Base-by-base conservation (phyloP, 2,888 invertebrate genomes). In the Morpho deidamia region DNA sequence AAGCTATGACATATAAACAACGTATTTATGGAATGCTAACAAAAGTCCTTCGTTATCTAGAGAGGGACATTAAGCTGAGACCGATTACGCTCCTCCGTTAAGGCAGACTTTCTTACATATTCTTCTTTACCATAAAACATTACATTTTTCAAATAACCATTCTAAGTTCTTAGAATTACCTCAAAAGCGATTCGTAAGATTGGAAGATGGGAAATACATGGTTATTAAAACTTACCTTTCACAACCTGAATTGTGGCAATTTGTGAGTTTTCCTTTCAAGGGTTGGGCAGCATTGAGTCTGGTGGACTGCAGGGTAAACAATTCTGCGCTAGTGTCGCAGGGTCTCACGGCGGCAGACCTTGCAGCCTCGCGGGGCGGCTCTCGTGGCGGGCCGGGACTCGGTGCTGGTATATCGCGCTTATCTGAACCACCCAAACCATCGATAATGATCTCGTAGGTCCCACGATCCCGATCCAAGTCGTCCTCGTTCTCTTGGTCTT, bases 311-410 rank as follows among this genome's bases (percentile, higher is more conserved):
- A 96, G 80, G 56, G 95, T 93, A 80, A 96, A 97, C 35, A 97
- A 92, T 76, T 97, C 96, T 0, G 96, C 95, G 76, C 95, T 95
- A 65, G 96, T 94, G 79, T 97, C 97, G 74, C 97, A 97, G 0
- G 95, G 94, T 35, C 96, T 89, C 33, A 95, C 93, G 34, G 93
- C 92, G 41, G 92, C 84, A 1, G 89, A 83, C 46, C 86, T 78
- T 55, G 90, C 91, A 7, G 91, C 90, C 41, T 91, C 91, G 53
- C 92, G 87, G 0, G 91, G 90, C 7, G 90, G 81, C 59, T 87
- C 84, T 63, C 76, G 75, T 46, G 75, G 69, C 35, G 65, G 70
- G 46, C 67, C 65, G 33, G 56, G 90, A 83, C 65, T 83, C 23
- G 58, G 64, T 46, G 66, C 76, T 74, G 84, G 78, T 62, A 78